Percentiles rank a stretch among this genome's conserved stretches.
phyloP scores from a whole-genome alignment of 2,113 vertebrate species.

The Sinosuthora webbiana region DNA sequence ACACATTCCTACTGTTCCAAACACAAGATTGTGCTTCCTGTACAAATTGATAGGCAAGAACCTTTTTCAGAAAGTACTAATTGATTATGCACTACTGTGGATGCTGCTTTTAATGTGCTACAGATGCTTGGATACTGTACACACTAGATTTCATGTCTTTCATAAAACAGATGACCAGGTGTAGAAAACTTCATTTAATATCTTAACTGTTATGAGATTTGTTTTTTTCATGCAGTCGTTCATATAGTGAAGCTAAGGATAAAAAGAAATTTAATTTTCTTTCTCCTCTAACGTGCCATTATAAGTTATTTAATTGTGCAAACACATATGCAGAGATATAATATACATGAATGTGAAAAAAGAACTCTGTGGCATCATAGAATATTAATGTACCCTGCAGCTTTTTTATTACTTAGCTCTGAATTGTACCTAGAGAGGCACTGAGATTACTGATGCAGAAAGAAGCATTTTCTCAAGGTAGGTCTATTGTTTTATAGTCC shows the following conservation, averaged over 20 bases:
- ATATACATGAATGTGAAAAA: not conserved
- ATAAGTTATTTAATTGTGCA: slow-evolving; percentile 3
- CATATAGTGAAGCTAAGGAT: not conserved
- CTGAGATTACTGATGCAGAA: not conserved
- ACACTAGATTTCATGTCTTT: not conserved
- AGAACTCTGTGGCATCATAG: not conserved
- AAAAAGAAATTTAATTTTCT: not conserved
- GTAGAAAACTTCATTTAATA: not conserved
- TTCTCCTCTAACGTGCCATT: not conserved
- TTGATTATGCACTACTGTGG: not conserved
- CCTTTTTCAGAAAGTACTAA: not conserved
- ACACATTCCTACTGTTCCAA: not conserved
- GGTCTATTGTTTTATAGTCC: not conserved
- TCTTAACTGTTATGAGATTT: not conserved
- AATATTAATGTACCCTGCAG: not conserved
- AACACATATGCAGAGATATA: not conserved
- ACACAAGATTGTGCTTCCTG: not conserved
- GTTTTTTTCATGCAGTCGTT: not conserved
- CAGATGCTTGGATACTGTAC: not conserved
- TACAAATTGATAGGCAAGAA: not conserved
- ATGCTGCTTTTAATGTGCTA: not conserved
- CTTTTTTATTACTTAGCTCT: not conserved
- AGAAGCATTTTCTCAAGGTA: not conserved
- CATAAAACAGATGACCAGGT: not conserved
- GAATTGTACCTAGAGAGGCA: not conserved